Percentiles rank a stretch among this genome's conserved stretches.
phyloP scores from a whole-genome alignment of 2,888 invertebrate genomes.

The Pseudococcus longispinus region DNA sequence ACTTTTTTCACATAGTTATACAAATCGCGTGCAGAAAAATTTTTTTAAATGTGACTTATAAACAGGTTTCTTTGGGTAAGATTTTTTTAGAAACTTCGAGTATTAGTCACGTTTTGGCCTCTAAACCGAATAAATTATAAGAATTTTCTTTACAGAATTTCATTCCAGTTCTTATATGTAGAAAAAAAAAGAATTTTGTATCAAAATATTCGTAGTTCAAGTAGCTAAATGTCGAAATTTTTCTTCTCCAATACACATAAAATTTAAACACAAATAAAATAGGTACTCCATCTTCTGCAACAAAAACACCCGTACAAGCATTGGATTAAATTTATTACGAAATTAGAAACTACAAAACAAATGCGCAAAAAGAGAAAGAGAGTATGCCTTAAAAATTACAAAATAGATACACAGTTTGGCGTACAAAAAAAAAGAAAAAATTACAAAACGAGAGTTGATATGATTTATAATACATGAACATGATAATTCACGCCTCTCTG shows the following conservation, averaged over 20 bases:
- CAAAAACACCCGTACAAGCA: background rate
- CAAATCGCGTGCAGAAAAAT: background rate
- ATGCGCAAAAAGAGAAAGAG: background rate
- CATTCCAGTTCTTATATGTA: background rate
- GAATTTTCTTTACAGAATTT: background rate
- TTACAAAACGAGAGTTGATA: background rate
- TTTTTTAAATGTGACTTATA: background rate
- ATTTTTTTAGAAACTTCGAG: background rate
- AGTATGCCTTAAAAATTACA: conserved; percentile 13
- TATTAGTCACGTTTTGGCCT: background rate
- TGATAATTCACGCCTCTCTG: conserved; percentile 23
- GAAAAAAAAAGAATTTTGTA: background rate
- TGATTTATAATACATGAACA: background rate
- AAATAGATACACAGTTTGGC: background rate
- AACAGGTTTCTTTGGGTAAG: background rate
- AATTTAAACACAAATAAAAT: background rate
- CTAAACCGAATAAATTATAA: background rate
- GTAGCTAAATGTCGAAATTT: background rate
- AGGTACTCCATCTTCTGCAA: background rate
- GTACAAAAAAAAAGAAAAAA: background rate
- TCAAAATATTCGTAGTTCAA: background rate
- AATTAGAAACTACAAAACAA: conserved; percentile 24
- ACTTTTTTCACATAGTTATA: too few species aligned
- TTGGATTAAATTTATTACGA: conserved; percentile 35
- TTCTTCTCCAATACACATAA: background rate